Conservation (phyloP, 1,140 invertebrate species). For the Trichomalopsis sarcophagae region DNA sequence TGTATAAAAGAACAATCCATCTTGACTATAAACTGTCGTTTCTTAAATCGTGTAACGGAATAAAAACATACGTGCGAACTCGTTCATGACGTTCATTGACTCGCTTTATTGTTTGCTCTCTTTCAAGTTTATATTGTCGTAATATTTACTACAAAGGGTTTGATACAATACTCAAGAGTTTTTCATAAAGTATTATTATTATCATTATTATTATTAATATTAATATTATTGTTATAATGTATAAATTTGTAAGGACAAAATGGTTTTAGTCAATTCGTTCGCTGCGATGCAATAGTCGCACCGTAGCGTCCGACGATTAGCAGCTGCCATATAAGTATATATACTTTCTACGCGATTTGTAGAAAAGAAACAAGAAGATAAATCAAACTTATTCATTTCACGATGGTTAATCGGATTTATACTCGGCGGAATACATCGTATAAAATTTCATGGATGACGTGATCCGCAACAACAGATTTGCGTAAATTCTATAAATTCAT, state of each 20-base stretch:
- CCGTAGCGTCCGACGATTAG: constrained; percentile 8
- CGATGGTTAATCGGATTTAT: constrained; percentile 2
- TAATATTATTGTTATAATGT: constrained; percentile 33
- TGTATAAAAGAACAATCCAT: constrained; percentile 66
- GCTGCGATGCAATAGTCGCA: constrained; percentile 20
- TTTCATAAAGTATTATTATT: constrained; percentile 40
- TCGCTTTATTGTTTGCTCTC: constrained; percentile 45
- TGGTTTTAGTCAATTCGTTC: constrained; percentile 40
- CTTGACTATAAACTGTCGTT: constrained; percentile 58
- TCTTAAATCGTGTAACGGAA: constrained; percentile 60
- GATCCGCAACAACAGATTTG: not conserved
- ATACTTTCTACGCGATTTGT: constrained; percentile 40
- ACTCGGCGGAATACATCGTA: constrained; percentile 20
- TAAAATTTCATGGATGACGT: constrained; percentile 32
- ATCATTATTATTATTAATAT: constrained; percentile 38
- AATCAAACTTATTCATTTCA: constrained; percentile 8
- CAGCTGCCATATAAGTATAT: constrained; percentile 31
- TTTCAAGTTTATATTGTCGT: constrained; percentile 53
- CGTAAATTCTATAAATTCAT: not conserved
- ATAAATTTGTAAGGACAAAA: constrained; percentile 42
- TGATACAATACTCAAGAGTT: constrained; percentile 51
- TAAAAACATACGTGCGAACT: constrained; percentile 60
- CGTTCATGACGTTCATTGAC: constrained; percentile 41
- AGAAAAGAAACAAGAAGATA: constrained; percentile 37
- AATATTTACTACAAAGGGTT: constrained; percentile 51